phyloP scores from a whole-genome alignment of 2,888 invertebrate genomes.

The Megastigmus dorsalis region DNA sequence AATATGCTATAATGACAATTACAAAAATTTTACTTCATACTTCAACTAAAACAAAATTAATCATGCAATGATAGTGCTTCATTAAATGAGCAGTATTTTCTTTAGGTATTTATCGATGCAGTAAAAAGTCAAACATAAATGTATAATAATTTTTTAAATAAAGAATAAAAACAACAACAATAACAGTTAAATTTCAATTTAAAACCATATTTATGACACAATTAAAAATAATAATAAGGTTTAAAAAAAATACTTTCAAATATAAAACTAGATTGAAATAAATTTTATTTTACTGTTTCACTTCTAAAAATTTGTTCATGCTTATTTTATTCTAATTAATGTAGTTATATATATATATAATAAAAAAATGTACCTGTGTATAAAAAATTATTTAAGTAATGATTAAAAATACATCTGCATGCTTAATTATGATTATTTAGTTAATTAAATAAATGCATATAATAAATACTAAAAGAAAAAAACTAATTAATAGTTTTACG shows the following conservation, averaged over 20 bases:
- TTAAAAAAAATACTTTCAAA: background rate
- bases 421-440: slow-evolving; percentile 5
- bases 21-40: too few species aligned
- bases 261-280: background rate
- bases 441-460: slow-evolving; percentile 20
- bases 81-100: slow-evolving; percentile 18
- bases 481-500: background rate
- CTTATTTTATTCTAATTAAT: slow-evolving; percentile 8
- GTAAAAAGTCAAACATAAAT: background rate
- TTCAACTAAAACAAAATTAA: background rate
- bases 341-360: too few species aligned
- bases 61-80: slow-evolving; percentile 35
- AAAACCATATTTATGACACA: background rate
- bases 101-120: slow-evolving; percentile 23
- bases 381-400: slow-evolving; percentile 9
- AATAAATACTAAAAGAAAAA: slow-evolving; percentile 8
- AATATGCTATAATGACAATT: slow-evolving; percentile 66
- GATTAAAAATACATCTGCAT: slow-evolving; percentile 10
- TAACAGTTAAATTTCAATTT: background rate
- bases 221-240: too few species aligned
- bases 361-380: background rate
- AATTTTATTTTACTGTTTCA: background rate
- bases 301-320: slow-evolving; percentile 20
- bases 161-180: too few species aligned
- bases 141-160: background rate